Percentiles rank a stretch among this genome's conserved stretches.
These are phyloP conservation scores for Potorous gilbertii DNA, from an alignment of 2,797 vertebrate genomes.

Conservation along the genomic window DNA sequence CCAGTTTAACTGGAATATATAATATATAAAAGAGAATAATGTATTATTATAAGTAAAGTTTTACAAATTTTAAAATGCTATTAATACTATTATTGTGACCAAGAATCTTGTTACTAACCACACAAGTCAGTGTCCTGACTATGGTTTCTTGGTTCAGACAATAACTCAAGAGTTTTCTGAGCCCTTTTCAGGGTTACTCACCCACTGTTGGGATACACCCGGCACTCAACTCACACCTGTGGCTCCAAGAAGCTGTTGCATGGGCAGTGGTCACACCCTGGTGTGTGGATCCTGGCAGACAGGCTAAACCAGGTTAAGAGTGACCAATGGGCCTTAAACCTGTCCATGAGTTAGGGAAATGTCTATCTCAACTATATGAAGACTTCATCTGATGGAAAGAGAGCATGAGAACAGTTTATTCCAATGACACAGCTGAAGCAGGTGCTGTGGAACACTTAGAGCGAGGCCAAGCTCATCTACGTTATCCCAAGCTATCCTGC, in stretches of 20 bases:
- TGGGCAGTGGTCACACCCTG: neutral
- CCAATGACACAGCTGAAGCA: too few relatives aligned
- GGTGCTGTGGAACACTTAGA: too few relatives aligned
- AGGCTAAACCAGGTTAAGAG: neutral
- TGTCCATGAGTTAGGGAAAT: neutral
- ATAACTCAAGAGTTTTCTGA: neutral
- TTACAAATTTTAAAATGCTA: neutral
- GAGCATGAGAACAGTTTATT: neutral
- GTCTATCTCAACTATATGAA: neutral
- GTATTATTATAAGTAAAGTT: neutral
- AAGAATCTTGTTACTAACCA: neutral
- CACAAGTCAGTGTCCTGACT: neutral
- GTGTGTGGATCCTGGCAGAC: neutral
- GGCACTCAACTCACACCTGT: neutral
- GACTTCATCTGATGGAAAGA: neutral
- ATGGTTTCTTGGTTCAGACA: neutral
- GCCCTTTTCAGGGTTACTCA: neutral
- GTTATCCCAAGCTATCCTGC: too few relatives aligned
- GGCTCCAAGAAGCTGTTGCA: neutral
- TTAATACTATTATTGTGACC: neutral
- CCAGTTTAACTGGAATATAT: neutral
- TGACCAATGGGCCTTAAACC: neutral
- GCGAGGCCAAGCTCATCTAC: too few relatives aligned
- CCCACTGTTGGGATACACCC: neutral
- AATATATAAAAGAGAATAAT: neutral